A percentile compares a stretch with the other conserved stretches of the same genome.
Evolutionary conservation across 2,888 invertebrate species (phyloP).

Genomic region (Hedya salicella): DNA sequence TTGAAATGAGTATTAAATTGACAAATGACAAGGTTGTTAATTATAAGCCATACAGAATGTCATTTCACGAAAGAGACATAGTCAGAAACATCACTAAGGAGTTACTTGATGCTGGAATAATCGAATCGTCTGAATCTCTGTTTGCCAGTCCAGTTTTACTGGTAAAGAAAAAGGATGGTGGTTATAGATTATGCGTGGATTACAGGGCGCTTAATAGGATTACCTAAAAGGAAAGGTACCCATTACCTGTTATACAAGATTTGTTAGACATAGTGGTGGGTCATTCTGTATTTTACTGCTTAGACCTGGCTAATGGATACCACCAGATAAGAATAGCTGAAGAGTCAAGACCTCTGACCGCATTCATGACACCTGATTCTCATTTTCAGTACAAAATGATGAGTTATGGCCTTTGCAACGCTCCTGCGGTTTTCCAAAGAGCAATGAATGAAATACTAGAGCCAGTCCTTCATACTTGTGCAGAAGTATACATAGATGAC

Average conservation of each 20-base stretch:
- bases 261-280: slow-evolving; percentile 33
- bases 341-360: slow-evolving; percentile 21
- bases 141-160: slow-evolving; percentile 21
- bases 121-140: slow-evolving; percentile 30
- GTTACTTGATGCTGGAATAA: slow-evolving; percentile 30
- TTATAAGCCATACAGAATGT: slow-evolving; percentile 42
- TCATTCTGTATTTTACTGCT: slow-evolving; percentile 34
- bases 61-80: slow-evolving; percentile 36
- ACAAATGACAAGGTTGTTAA: slow-evolving; percentile 38
- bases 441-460: slow-evolving; percentile 42
- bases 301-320: slow-evolving; percentile 44
- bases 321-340: slow-evolving; percentile 43
- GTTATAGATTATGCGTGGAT: slow-evolving; percentile 46
- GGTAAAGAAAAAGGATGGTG: slow-evolving; percentile 41
- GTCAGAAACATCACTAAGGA: slow-evolving; percentile 30
- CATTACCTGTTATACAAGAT: slow-evolving; percentile 43
- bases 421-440: slow-evolving; percentile 39
- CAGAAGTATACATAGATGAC: slow-evolving; percentile 45
- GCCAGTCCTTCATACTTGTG: slow-evolving; percentile 37
- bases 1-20: slow-evolving; percentile 42
- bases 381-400: slow-evolving; percentile 43
- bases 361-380: slow-evolving; percentile 43
- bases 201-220: slow-evolving; percentile 42
- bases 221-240: slow-evolving; percentile 43
- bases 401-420: slow-evolving; percentile 41